These are phyloP conservation scores for Orius insidiosus DNA, from an alignment of 1,140 invertebrate species.

Conservation along the genomic window DNA sequence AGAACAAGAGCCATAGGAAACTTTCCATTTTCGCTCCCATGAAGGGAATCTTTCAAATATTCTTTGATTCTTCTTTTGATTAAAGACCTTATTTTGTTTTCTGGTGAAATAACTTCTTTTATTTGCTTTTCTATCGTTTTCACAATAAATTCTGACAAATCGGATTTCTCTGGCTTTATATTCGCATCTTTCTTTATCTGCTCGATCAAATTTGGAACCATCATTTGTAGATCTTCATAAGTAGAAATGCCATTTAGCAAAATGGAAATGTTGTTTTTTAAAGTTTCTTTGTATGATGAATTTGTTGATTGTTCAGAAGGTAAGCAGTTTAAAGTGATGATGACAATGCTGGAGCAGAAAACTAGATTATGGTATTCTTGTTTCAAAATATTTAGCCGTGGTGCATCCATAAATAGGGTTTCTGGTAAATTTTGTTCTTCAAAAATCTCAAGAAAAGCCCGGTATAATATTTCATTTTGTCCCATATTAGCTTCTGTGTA, in stretches of 20 bases:
- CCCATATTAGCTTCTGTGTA: background rate
- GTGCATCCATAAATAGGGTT: conserved; percentile 11
- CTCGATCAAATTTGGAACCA: conserved; percentile 5
- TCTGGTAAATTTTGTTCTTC: conserved; percentile 5
- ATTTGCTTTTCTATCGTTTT: background rate
- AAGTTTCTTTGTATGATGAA: conserved; percentile 1
- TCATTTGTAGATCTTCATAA: background rate
- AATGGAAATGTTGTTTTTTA: conserved; percentile 2
- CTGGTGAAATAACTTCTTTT: too few relatives aligned
- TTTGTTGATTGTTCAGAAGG: conserved; percentile 2
- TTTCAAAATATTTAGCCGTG: conserved; percentile 7
- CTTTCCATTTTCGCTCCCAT: conserved; percentile 3
- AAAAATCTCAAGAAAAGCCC: conserved; percentile 9
- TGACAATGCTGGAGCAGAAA: background rate
- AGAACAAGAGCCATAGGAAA: conserved; percentile 7
- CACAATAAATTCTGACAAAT: background rate
- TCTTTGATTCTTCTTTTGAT: conserved; percentile 1
- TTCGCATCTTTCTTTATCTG: conserved; percentile 9
- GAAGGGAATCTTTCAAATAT: conserved; percentile 1
- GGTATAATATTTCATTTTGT: conserved; percentile 2
- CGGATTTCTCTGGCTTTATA: background rate
- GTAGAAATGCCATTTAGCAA: conserved; percentile 5
- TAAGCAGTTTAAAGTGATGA: conserved; percentile 1
- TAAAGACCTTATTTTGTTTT: conserved; percentile 1
- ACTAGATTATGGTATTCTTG: conserved; percentile 3